Percentiles rank a stretch among this genome's conserved stretches.
These are phyloP conservation scores for Nymphicus hollandicus DNA, from an alignment of 2,113 vertebrate genomes.

Conservation along the genomic window DNA sequence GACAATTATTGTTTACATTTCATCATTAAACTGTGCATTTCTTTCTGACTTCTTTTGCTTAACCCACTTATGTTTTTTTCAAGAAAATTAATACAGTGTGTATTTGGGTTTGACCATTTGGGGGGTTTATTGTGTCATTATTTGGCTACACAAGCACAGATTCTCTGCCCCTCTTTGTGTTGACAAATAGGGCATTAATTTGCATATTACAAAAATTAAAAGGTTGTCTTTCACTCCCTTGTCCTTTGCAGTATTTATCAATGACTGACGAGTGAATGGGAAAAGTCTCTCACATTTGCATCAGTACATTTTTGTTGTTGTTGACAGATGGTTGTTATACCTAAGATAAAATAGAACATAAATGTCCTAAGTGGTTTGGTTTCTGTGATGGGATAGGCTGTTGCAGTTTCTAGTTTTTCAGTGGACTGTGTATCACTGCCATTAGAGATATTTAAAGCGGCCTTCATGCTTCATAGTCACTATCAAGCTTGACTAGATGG, in stretches of 20 bases:
- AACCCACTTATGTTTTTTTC: not conserved
- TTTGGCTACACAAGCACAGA: not conserved
- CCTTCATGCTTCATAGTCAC: not conserved
- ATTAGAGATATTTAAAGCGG: not conserved
- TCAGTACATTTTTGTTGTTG: slow-evolving; percentile 15
- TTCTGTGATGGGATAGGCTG: not conserved
- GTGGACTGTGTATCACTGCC: not conserved
- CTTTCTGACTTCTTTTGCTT: not conserved
- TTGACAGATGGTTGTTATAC: not conserved
- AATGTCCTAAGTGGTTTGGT: not conserved
- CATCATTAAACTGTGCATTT: not conserved
- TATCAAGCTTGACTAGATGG: not conserved
- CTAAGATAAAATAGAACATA: not conserved
- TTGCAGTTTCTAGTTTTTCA: not conserved
- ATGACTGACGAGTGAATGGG: not conserved
- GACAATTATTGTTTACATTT: not conserved
- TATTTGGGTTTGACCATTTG: not conserved
- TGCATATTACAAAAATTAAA: not conserved
- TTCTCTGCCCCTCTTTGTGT: not conserved
- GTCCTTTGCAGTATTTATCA: not conserved
- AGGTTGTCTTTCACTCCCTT: not conserved
- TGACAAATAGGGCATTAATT: slow-evolving; percentile 10
- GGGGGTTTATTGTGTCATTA: not conserved
- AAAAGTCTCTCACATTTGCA: not conserved
- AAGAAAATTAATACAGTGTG: not conserved